These are phyloP conservation scores for Cyanoderma ruficeps DNA, from an alignment of 2,113 vertebrate genomes.

Conservation along the genomic window DNA sequence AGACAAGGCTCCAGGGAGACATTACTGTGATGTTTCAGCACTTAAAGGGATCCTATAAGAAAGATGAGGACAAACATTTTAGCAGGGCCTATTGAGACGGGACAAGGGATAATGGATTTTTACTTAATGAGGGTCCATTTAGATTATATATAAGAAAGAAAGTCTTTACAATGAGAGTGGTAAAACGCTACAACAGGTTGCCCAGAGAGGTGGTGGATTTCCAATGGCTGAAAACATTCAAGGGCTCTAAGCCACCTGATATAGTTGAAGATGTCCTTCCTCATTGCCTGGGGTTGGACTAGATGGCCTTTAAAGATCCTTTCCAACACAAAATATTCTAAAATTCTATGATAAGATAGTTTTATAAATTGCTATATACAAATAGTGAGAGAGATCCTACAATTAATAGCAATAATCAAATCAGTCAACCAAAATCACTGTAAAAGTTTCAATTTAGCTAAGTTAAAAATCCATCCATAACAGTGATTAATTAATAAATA, in stretches of 20 bases:
- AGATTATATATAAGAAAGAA: not conserved
- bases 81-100: not conserved
- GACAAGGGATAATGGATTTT: not conserved
- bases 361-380: not conserved
- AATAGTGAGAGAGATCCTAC: not conserved
- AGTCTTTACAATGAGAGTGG: not conserved
- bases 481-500: not conserved
- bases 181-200: not conserved
- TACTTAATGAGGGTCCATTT: not conserved
- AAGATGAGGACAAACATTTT: not conserved
- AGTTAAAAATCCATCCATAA: not conserved
- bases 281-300: not conserved
- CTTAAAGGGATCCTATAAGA: not conserved
- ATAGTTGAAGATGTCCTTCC: not conserved
- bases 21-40: fast-evolving
- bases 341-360: not conserved
- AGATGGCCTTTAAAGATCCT: not conserved
- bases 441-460: not conserved
- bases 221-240: not conserved
- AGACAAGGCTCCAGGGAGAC: not conserved
- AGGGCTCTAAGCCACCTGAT: not conserved
- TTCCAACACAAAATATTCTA: not conserved
- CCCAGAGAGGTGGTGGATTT: not conserved
- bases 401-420: not conserved
- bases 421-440: not conserved